phyloP scores from a whole-genome alignment of 2,888 invertebrate genomes.

The Leistus spinibarbis region DNA sequence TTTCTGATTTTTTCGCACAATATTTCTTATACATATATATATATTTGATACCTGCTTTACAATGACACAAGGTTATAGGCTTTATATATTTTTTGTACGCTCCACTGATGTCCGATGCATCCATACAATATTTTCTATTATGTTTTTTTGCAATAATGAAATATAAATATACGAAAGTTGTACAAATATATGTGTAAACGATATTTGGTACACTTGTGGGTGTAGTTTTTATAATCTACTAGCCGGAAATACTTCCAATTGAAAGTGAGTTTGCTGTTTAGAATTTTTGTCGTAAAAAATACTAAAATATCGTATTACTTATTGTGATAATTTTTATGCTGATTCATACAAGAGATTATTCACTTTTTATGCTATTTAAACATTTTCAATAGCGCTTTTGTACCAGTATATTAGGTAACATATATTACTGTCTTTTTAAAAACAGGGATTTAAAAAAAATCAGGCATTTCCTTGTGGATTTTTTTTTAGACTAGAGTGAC shows the following conservation, averaged over 20 bases:
- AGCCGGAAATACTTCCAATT: conserved; percentile 14
- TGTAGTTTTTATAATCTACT: conserved; percentile 27
- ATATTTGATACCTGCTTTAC: conserved; percentile 32
- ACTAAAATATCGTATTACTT: conserved; percentile 26
- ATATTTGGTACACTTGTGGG: conserved; percentile 5
- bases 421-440: no score
- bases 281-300: conserved; percentile 1
- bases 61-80: conserved; percentile 17
- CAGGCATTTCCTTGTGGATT: no score
- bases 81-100: conserved; percentile 37
- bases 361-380: conserved; percentile 6
- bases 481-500: no score
- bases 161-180: conserved; percentile 25
- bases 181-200: conserved; percentile 19
- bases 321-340: conserved; percentile 1
- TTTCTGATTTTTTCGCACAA: conserved; percentile 33
- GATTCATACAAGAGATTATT: conserved; percentile 2
- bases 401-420: no score
- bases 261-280: conserved; percentile 23
- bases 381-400: no score
- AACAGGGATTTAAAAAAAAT: no score
- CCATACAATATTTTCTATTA: conserved; percentile 15
- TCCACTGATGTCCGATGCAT: conserved; percentile 20
- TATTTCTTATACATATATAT: conserved; percentile 26
- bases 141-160: conserved; percentile 21